These are phyloP conservation scores for Plagodis dolabraria DNA, from an alignment of 2,888 invertebrate species.

Conservation along the genomic window DNA sequence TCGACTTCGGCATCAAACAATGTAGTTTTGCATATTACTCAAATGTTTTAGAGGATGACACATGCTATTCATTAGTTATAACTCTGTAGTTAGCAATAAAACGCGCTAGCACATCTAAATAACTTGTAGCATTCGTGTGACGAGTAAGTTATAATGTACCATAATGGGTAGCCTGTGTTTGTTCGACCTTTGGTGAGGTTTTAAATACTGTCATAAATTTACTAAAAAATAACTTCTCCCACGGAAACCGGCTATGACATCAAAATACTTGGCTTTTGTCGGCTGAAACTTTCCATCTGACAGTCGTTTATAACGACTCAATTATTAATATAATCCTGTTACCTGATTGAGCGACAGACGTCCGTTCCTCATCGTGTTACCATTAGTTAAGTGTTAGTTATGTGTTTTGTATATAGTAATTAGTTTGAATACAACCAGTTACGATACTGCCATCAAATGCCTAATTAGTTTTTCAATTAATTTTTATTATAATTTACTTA, in stretches of 20 bases:
- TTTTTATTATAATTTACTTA: conserved; percentile 68
- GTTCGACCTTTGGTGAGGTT: conserved; percentile 6
- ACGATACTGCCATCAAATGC: conserved; percentile 84
- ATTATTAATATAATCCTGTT: conserved; percentile 64
- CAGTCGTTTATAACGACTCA: conserved; percentile 12
- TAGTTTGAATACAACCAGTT: conserved; percentile 80
- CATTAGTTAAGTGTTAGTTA: conserved; percentile 81
- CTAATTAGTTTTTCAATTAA: conserved; percentile 76
- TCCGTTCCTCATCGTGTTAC: conserved; percentile 83
- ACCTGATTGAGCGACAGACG: conserved; percentile 79
- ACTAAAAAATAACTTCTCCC: background rate
- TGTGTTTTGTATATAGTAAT: conserved; percentile 77
- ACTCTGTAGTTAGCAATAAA: too few species aligned
- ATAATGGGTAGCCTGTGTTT: conserved; percentile 1
- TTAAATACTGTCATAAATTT: background rate
- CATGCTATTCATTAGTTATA: background rate
- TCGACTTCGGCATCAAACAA: conserved; percentile 45
- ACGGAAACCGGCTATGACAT: background rate
- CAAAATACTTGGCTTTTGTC: background rate
- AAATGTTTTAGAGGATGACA: conserved; percentile 9
- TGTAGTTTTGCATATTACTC: conserved; percentile 35
- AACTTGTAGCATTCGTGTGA: too few species aligned
- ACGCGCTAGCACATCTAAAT: too few species aligned
- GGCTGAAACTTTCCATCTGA: conserved; percentile 16
- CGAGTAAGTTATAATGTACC: too few species aligned